Conservation (phyloP, 2,113 vertebrate species). For the Mastomys natalensis region DNA sequence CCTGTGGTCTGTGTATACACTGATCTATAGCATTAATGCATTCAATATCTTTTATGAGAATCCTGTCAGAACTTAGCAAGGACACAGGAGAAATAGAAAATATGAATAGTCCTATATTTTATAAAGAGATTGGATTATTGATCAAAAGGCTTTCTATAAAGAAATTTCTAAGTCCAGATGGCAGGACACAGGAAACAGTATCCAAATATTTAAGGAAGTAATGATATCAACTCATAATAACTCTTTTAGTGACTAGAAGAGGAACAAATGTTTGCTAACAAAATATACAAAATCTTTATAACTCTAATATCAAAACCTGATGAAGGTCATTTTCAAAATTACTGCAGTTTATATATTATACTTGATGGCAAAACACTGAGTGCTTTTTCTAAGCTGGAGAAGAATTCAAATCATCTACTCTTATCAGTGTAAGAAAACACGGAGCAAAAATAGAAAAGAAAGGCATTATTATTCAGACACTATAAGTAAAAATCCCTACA, state of each 20-base stretch:
- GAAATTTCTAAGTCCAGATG: constrained; percentile 52
- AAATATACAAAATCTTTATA: constrained; percentile 32
- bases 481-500: background rate
- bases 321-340: constrained; percentile 50
- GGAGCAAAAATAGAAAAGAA: constrained; percentile 4
- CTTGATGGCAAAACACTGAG: constrained; percentile 44
- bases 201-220: constrained; percentile 58
- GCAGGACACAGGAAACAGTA: background rate
- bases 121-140: constrained; percentile 61
- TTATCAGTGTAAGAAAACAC: constrained; percentile 9
- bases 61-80: background rate
- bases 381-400: constrained; percentile 24
- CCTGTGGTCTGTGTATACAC: background rate
- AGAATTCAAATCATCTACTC: constrained; percentile 30
- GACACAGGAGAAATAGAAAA: constrained; percentile 53
- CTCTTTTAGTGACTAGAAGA: constrained; percentile 57
- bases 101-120: constrained; percentile 24
- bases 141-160: constrained; percentile 43
- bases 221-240: constrained; percentile 5
- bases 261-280: background rate
- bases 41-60: constrained; percentile 1
- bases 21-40: background rate
- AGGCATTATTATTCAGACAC: constrained; percentile 31
- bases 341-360: constrained; percentile 20
- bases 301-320: constrained; percentile 45